These are phyloP conservation scores for Polietes domitor DNA, from an alignment of 2,888 invertebrate species.

Conservation along the genomic window DNA sequence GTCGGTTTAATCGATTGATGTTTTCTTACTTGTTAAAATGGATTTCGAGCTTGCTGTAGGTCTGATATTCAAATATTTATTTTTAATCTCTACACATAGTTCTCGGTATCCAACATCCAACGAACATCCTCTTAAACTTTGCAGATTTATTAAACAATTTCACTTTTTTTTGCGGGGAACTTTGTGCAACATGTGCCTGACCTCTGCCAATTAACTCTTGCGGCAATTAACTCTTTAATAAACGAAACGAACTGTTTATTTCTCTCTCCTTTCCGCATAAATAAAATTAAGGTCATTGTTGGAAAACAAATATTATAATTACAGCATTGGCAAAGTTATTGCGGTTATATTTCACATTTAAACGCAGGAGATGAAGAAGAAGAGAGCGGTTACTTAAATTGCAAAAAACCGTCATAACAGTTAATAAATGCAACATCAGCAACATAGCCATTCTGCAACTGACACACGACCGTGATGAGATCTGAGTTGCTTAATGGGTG, in stretches of 20 bases:
- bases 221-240: slow-evolving; percentile 14
- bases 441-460: background rate
- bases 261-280: slow-evolving; percentile 1
- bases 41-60: too few relatives aligned
- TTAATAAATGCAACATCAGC: slow-evolving; percentile 44
- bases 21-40: too few relatives aligned
- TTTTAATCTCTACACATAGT: too few relatives aligned
- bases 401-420: slow-evolving; percentile 29
- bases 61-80: too few relatives aligned
- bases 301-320: slow-evolving; percentile 34
- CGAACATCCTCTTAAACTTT: too few relatives aligned
- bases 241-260: slow-evolving; percentile 11
- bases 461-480: background rate
- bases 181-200: background rate
- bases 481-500: background rate
- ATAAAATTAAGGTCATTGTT: slow-evolving; percentile 56
- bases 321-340: slow-evolving; percentile 45
- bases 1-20: too few relatives aligned
- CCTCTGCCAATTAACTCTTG: background rate
- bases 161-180: background rate
- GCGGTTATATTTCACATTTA: slow-evolving; percentile 44
- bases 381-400: background rate
- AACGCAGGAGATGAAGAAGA: slow-evolving; percentile 7
- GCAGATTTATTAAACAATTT: too few relatives aligned
- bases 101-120: too few relatives aligned